Evolutionary conservation across 2,797 vertebrate genomes (phyloP).

Genomic region (Monodelphis domestica): DNA sequence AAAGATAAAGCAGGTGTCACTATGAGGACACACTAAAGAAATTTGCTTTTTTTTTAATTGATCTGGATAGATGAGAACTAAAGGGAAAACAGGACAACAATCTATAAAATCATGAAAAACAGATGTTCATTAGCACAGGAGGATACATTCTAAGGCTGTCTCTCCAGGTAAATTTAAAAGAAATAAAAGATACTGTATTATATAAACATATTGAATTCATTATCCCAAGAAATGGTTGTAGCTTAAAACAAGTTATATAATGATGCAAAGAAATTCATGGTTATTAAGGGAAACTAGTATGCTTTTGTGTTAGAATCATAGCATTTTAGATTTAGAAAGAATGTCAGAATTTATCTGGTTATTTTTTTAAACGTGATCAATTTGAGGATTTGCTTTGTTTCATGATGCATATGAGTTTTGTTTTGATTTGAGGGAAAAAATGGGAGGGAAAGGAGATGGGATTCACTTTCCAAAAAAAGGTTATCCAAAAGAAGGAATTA

Average conservation of each 20-base stretch:
- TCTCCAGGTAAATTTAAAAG: background rate
- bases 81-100: background rate
- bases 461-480: background rate
- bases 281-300: background rate
- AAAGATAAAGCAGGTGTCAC: background rate
- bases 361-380: background rate
- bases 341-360: background rate
- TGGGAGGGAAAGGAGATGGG: background rate
- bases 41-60: background rate
- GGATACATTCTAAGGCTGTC: background rate
- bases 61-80: background rate
- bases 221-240: background rate
- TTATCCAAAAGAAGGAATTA: background rate
- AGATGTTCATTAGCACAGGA: background rate
- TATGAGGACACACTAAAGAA: background rate
- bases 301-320: background rate
- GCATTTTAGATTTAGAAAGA: background rate
- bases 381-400: background rate
- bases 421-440: background rate
- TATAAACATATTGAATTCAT: background rate
- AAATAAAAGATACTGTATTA: background rate
- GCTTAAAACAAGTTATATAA: background rate
- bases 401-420: background rate
- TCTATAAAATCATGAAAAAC: background rate
- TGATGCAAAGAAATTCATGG: background rate